Evolutionary conservation across 2,797 vertebrate species (phyloP), one percentile per base, ranked within the genome.

Genomic region (Falco naumanni): DNA sequence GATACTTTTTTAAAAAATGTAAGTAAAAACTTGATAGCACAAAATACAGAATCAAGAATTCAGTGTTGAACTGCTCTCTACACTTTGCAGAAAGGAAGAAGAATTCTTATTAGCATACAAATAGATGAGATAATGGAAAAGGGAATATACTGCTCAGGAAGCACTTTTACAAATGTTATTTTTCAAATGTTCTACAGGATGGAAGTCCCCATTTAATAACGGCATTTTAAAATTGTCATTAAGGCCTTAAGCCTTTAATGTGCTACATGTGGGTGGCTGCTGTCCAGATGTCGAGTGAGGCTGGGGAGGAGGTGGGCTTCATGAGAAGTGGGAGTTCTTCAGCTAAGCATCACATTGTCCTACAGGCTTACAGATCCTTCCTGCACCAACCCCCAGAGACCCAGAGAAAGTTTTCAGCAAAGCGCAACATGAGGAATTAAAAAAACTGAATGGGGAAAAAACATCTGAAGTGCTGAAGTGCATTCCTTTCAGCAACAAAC

Each of bases 51-150:
- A 90, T 53, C 83, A 21, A 31, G 4, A 84, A 79, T 94, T 78
- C 70, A 71, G 11, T 61, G 50, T 47, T 80, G 86, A 95, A 65
- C 37, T 77, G 68, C 29, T 92, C 86, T 57, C 59, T 50, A 94
- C 53, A 64, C 48, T 61, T 63, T 84, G 50, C 48, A 91, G 63
- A 86, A 86, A 89, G 78, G 41, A 60, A 72, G 39, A 91, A 81
- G 33, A 76, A 79, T 87, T 84, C 68, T 70, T 93, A 92, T 90
- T 94, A 95, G 45, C 86, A 92, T 74, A 83, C 71, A 95, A 95
- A 96, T 87, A 87, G 81, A 94, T 89, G 75, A 93, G 71, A 94
- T 94, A 96, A 92, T 90, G 90, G 90, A 80, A 95, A 92, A 83
- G 34, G 53, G 68, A 85, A 92, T 84, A 65, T 68, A 79, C 37